phyloP scores from a whole-genome alignment of 1,140 invertebrate genomes.

The Ceratina calcarata region DNA sequence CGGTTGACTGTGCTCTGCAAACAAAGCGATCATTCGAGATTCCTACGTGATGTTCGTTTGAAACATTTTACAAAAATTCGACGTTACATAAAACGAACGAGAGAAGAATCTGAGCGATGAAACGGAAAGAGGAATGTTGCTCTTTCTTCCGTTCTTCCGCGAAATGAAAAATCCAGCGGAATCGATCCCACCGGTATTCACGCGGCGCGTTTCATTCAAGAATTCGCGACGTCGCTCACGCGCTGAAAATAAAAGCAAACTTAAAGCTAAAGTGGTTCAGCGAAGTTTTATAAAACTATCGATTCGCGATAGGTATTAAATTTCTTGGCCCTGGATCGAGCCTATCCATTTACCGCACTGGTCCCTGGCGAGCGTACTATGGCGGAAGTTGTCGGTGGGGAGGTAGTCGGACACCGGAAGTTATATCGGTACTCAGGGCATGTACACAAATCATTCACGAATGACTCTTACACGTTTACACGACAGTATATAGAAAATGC shows the following conservation, averaged over 20 bases:
- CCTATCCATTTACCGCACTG: slow-evolving; percentile 44
- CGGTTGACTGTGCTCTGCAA: neutral
- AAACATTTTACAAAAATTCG: too few relatives aligned
- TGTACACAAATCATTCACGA: slow-evolving; percentile 60
- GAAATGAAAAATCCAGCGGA: slow-evolving; percentile 14
- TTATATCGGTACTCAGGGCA: slow-evolving; percentile 73
- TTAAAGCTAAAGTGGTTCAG: neutral
- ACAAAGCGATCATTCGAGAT: neutral
- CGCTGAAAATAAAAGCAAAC: slow-evolving; percentile 2
- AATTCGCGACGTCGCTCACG: neutral
- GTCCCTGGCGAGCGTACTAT: slow-evolving; percentile 57
- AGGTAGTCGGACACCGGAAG: slow-evolving; percentile 73
- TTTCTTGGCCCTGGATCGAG: slow-evolving; percentile 49
- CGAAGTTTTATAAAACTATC: slow-evolving; percentile 38
- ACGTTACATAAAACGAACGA: too few relatives aligned
- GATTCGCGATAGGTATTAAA: slow-evolving; percentile 48
- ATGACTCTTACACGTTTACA: slow-evolving; percentile 56
- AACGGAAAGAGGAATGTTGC: neutral
- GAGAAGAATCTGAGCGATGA: too few relatives aligned
- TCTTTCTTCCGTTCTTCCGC: neutral
- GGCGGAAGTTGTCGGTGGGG: slow-evolving; percentile 59
- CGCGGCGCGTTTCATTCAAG: neutral
- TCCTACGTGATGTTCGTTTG: neutral
- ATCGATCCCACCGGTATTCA: slow-evolving; percentile 18
- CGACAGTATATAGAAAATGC: slow-evolving; percentile 51